Percentiles rank a stretch among this genome's conserved stretches.
phyloP scores from a whole-genome alignment of 2,888 invertebrate genomes.

The Amblyjoppa fuscipennis region DNA sequence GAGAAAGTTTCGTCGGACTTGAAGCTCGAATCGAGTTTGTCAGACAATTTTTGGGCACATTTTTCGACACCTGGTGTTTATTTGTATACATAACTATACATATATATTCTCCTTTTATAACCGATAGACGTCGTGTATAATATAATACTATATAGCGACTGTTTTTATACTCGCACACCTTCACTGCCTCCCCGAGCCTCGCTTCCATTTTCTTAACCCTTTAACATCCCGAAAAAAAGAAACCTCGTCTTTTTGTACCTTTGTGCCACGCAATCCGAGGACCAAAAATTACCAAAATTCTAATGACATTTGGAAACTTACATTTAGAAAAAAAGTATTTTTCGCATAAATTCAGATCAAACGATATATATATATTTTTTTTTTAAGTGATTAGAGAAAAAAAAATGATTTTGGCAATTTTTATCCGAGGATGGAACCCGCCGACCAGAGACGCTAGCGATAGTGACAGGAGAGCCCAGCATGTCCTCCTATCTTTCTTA shows the following conservation, averaged over 20 bases:
- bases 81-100: constrained; percentile 70
- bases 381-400: not conserved
- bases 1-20: not conserved
- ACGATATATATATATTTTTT: too few relatives aligned
- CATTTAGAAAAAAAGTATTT: not conserved
- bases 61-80: constrained; percentile 20
- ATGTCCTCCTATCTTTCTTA: constrained; percentile 76
- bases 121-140: constrained; percentile 51
- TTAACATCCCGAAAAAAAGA: constrained; percentile 62
- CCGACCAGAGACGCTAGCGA: constrained; percentile 83
- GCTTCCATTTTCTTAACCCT: constrained; percentile 43
- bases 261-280: constrained; percentile 10
- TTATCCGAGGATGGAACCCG: constrained; percentile 66
- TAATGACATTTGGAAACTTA: constrained; percentile 2
- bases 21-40: not conserved
- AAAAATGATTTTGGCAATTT: constrained; percentile 27
- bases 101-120: constrained; percentile 70
- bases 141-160: constrained; percentile 48
- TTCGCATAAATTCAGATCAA: not conserved
- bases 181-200: constrained; percentile 43
- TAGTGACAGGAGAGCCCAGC: constrained; percentile 85
- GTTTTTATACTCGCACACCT: constrained; percentile 57
- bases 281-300: constrained; percentile 21
- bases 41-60: not conserved
- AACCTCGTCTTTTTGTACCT: constrained; percentile 50